phyloP scores from a whole-genome alignment of 2,113 vertebrate species.

The Sturnus vulgaris region DNA sequence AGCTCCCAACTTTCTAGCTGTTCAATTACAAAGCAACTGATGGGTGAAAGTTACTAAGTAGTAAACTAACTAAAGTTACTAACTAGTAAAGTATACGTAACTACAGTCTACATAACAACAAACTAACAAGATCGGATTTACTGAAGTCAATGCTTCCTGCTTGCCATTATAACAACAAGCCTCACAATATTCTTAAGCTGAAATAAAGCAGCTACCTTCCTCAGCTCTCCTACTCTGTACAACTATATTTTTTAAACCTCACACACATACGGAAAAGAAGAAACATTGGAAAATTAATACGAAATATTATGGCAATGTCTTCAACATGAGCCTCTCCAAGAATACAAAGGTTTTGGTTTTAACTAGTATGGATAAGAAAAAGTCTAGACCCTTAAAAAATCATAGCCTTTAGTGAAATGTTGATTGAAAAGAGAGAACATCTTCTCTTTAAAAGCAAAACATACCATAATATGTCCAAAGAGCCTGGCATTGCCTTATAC shows the following conservation, averaged over 20 bases:
- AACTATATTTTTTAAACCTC: not conserved
- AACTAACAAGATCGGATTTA: not conserved
- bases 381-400: not conserved
- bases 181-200: not conserved
- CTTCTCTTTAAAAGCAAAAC: not conserved
- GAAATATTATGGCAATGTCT: not conserved
- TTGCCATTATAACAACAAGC: not conserved
- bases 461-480: not conserved
- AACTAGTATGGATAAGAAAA: not conserved
- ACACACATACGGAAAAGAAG: not conserved
- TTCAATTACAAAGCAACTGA: not conserved
- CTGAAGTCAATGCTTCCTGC: not conserved
- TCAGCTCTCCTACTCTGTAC: not conserved
- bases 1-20: not conserved
- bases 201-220: not conserved
- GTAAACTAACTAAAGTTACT: too few relatives aligned
- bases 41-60: not conserved
- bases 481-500: not conserved
- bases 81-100: not conserved
- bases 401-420: not conserved
- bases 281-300: not conserved
- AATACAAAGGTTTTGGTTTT: not conserved
- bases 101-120: not conserved
- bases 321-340: not conserved
- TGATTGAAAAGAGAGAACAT: not conserved